Evolutionary conservation across 2,113 vertebrate genomes (phyloP), one percentile per base, ranked within the genome.

Genomic region (Bubalus kerabau): DNA sequence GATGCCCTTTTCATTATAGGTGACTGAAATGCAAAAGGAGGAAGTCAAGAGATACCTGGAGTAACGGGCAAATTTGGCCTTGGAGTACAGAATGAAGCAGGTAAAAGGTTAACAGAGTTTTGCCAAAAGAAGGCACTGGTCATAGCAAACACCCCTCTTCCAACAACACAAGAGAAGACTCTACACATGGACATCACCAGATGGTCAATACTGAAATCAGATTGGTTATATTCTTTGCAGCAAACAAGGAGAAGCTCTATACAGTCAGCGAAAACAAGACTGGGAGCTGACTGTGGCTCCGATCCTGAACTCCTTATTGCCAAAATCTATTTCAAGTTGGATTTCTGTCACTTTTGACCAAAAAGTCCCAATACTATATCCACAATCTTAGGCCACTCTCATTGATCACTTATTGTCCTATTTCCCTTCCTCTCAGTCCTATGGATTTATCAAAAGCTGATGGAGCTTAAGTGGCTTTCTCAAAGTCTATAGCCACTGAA

Each of bases 281-380:
- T 1, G 1, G n/a, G 67, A 71, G n/a, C n/a, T 40, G 67, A 71
- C 67, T 71, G 10, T 40, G n/a, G 67, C 67, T 71, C 67, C 0
- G 0, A 23, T 71, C n/a, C n/a, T 40, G n/a, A 71, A 40, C n/a
- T 40, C 19, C 19, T 71, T 36, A 71, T 71, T 71, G 67, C n/a
- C 67, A 40, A 40, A 40, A 71, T 92, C 92, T 62, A 30, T 90
- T 95, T 95, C 46, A 62, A 5, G 78, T 19, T 81, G 80, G 21
- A 32, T 90, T 95, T 93, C 92, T 67, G 48, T 90, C 71, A 92
- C 60, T 94, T 91, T 87, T 89, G 52, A 87, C 67, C 56, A 91
- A 60, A 97, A 71, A 50, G 36, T 93, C 76, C 46, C 67, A 60
- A 67, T 86, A 40, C 30, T 81, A 28, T 62, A 26, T 23, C 46